Evolutionary conservation across 2,888 invertebrate genomes (phyloP).

Genomic region (Eudemis profundana): DNA sequence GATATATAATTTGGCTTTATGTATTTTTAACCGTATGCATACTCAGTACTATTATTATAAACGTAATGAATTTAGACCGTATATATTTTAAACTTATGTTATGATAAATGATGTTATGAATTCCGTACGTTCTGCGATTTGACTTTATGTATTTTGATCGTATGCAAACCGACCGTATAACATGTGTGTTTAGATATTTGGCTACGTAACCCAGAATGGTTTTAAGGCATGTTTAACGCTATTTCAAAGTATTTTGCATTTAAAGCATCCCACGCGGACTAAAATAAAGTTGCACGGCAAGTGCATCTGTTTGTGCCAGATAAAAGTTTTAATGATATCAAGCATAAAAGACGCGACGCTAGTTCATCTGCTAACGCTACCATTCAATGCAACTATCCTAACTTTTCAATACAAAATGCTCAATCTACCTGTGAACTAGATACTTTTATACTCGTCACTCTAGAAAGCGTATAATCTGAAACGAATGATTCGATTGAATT

Average conservation of each 20-base stretch:
- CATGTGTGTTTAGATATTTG: no score
- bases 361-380: slow-evolving; percentile 50
- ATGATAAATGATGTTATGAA: no score
- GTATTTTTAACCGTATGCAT: no score
- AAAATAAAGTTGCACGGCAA: slow-evolving; percentile 63
- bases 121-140: no score
- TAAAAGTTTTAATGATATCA: slow-evolving; percentile 72
- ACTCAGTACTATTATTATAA: no score
- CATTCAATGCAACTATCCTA: slow-evolving; percentile 27
- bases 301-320: slow-evolving; percentile 68
- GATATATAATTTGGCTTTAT: no score
- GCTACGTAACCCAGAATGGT: no score
- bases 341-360: slow-evolving; percentile 63
- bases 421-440: slow-evolving; percentile 31
- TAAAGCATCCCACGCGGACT: slow-evolving; percentile 63
- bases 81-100: no score
- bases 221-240: slow-evolving; percentile 58
- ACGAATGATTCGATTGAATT: slow-evolving; percentile 16
- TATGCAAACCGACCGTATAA: no score
- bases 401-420: slow-evolving; percentile 30
- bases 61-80: no score
- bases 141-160: no score
- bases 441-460: slow-evolving; percentile 1
- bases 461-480: slow-evolving; percentile 10
- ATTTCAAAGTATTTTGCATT: slow-evolving; percentile 62